Conservation (phyloP, 2,113 vertebrate genomes). For the Corynorhinus townsendii region DNA sequence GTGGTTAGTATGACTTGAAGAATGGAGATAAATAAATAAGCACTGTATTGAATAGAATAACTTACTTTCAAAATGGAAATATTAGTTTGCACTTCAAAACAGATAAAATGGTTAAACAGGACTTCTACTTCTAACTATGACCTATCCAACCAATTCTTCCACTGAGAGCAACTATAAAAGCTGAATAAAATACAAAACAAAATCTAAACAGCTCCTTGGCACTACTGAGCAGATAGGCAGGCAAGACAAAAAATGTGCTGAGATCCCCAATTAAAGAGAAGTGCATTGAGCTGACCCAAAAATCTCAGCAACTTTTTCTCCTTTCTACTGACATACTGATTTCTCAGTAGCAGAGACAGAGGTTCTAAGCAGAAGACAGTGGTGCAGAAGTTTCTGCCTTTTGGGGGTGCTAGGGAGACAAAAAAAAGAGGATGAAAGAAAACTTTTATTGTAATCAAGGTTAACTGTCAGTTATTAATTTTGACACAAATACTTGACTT, state of each 20-base stretch:
- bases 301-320: neutral
- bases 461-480: neutral
- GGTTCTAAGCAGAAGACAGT: neutral
- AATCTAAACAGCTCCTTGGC: neutral
- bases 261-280: neutral
- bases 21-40: neutral
- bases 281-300: neutral
- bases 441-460: neutral
- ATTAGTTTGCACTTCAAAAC: neutral
- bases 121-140: neutral
- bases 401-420: neutral
- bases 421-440: neutral
- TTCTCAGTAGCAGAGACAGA: neutral
- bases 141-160: neutral
- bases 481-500: neutral
- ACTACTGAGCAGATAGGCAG: neutral
- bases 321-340: neutral
- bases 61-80: constrained; percentile 18
- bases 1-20: neutral
- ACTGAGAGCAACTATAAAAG: neutral
- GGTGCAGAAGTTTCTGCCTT: neutral
- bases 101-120: neutral
- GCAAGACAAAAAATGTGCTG: neutral
- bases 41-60: neutral
- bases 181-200: neutral